phyloP scores from a whole-genome alignment of 2,113 vertebrate genomes.

The Tauraco erythrolophus region DNA sequence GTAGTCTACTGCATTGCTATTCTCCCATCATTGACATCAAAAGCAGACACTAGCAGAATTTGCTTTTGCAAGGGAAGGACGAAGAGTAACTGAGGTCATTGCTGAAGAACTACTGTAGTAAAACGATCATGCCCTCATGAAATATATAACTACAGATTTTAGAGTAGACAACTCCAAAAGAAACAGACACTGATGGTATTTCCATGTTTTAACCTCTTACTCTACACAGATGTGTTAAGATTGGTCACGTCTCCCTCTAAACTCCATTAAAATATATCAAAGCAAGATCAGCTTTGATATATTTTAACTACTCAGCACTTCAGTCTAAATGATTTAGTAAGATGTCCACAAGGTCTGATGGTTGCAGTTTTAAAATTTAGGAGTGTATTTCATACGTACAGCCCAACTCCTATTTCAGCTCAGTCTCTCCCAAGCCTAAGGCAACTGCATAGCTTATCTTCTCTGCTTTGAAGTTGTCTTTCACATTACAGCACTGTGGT shows the following conservation, averaged over 20 bases:
- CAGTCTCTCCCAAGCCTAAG: slow-evolving; percentile 82
- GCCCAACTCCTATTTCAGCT: slow-evolving; percentile 74
- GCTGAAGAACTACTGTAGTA: not conserved
- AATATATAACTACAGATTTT: slow-evolving; percentile 24
- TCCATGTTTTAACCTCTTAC: not conserved
- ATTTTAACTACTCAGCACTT: slow-evolving; percentile 29
- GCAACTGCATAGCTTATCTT: slow-evolving; percentile 69
- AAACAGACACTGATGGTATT: not conserved
- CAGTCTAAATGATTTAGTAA: slow-evolving; percentile 31
- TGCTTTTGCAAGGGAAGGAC: not conserved
- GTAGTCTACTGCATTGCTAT: not conserved
- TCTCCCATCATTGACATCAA: not conserved
- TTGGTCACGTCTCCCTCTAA: not conserved
- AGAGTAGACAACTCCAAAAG: not conserved
- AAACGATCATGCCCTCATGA: not conserved
- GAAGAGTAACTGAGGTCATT: not conserved
- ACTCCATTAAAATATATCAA: slow-evolving; percentile 31
- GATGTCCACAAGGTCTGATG: slow-evolving; percentile 41
- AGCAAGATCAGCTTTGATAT: slow-evolving; percentile 30
- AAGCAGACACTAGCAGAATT: not conserved
- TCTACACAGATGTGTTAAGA: not conserved
- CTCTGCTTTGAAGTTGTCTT: slow-evolving; percentile 74
- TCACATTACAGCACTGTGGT: slow-evolving; percentile 61
- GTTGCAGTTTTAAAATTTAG: slow-evolving; percentile 50
- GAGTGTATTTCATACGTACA: slow-evolving; percentile 63